Evolutionary conservation across 2,888 invertebrate species (phyloP), one percentile per base, ranked within the genome.

Genomic region (Sceliomorpha sp.): DNA sequence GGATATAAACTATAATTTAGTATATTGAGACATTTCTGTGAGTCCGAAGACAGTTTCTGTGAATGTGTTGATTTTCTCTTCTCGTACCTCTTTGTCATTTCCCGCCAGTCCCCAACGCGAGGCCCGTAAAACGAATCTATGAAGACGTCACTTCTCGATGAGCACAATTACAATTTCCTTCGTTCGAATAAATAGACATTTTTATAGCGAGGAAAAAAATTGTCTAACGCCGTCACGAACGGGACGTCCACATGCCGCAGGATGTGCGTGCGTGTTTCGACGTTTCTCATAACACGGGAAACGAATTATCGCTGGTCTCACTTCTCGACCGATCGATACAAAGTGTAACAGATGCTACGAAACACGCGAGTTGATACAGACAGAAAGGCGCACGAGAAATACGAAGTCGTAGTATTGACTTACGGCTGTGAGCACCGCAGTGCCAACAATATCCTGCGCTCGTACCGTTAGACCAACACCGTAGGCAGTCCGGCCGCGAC

Each of bases 181-280:
- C 2, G 5, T 20, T 20, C 20, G 5, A 20, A 20, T 20, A 20
- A 20, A 20, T 20, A 0, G 39, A 24, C 39, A 63, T 53, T 53
- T 45, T 47, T 32, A 40, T 63, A 17, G 44, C 31, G 37, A 44
- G 9, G 34, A 24, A 3, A 24, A 10, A 40, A 29, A 31, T 48
- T 34, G 8, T 34, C 40, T 17, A 14, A 36, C 1, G n/a, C n/a
- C 7, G 24, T 39, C 39, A 39, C 31, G n/a, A 47, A 26, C 26
- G 48, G n/a, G 45, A 48, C 55, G 45, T 45, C 44, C 51, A 34
- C 55, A 37, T 42, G 10, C 32, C 31, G 48, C 63, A 64, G 64
- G 64, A 64, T 64, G 56, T 64, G 64, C 56, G 50, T 64, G 64
- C 34, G 37, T 44, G 26, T 34, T 9, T 2, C 9, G 45, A 29